Conservation (phyloP, 1,140 invertebrate genomes). For the Colletes gigas region DNA sequence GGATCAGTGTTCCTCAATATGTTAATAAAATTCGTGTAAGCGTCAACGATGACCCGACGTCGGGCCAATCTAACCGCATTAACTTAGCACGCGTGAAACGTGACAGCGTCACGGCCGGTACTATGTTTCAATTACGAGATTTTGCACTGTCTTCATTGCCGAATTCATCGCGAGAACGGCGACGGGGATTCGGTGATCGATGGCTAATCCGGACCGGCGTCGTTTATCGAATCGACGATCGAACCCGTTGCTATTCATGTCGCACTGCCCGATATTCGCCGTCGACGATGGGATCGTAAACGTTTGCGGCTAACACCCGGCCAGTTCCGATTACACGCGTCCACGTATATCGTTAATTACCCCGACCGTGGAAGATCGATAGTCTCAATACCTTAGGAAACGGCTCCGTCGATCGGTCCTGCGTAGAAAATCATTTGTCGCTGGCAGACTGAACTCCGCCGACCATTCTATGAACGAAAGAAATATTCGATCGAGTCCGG, state of each 20-base stretch:
- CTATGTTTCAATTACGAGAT: conserved; percentile 43
- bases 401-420: neutral
- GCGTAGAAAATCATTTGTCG: neutral
- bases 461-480: neutral
- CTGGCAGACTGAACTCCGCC: neutral
- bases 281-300: conserved; percentile 39
- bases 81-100: neutral
- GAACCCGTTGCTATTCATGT: conserved; percentile 34
- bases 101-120: neutral
- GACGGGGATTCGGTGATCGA: conserved; percentile 29
- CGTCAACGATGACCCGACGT: neutral
- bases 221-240: conserved; percentile 50
- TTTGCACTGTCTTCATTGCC: conserved; percentile 33
- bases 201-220: conserved; percentile 25
- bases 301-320: conserved; percentile 34
- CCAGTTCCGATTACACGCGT: conserved; percentile 26
- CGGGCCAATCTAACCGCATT: neutral
- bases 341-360: conserved; percentile 35
- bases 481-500: no score
- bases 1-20: no score
- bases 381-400: neutral
- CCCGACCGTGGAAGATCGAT: neutral
- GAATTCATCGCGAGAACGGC: conserved; percentile 24
- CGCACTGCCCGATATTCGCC: conserved; percentile 7
- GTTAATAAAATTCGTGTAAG: no score